Base-by-base conservation (phyloP, 2,797 vertebrate genomes). In the Cyprinodon diabolis region DNA sequence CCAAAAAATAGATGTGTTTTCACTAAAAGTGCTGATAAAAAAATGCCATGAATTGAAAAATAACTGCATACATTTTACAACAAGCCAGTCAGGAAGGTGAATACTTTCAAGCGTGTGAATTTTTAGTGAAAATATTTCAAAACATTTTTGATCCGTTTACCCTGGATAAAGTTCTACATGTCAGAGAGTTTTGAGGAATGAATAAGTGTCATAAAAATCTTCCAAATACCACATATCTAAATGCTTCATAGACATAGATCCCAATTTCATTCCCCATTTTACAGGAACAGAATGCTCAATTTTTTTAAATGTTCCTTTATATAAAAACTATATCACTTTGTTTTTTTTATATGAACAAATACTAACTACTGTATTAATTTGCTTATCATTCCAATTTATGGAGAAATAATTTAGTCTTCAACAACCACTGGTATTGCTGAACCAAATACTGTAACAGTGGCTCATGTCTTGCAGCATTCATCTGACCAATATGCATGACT, bases 21-120 rank as follows among this genome's bases (percentile, higher is more conserved):
- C 30, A 78, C 49, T 19, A 1, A 47, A 47, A 66, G 51, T 69
- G 62, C 77, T 40, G 35, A 4, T 35, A 30, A 55, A 74, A 75
- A 84, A 82, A 81, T 76, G 52, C 68, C 66, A 65, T 71, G 48
- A 51, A 75, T 51, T 69, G 14, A 52, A 66, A 75, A 30, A 43
- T 1, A 23, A 79, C 52, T 14, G 49, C 2, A 65, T 75, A 48
- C 0, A 71, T 81, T 74, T 23, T n/a, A 58, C 62, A 75, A 35
- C 40, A 74, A 30, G 30, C 30, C 30, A 69, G 3, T 9, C 21
- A 23, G 77, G 52, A 43, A 11, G 12, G 49, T 17, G 8, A 66
- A 52, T 55, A n/a, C 45, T 68, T 89, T n/a, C 6, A 45, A 74
- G 69, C 62, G 65, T 67, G 54, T 77, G 58, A 52, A 60, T 69